These are phyloP conservation scores for Steinernema khuongi DNA, from an alignment of 1,140 invertebrate species.

Conservation along the genomic window DNA sequence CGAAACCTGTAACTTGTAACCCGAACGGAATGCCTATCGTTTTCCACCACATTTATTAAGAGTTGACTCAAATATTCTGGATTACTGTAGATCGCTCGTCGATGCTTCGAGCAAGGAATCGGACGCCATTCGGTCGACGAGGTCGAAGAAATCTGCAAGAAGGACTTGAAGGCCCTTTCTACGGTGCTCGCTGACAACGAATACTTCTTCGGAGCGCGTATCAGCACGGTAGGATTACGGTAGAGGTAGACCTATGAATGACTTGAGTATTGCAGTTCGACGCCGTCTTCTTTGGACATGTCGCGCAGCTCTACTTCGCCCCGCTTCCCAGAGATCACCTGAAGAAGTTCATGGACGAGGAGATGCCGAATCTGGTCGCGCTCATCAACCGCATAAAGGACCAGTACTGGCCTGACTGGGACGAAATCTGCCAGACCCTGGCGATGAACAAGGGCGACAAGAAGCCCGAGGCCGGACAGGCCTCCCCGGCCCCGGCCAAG, in stretches of 20 bases:
- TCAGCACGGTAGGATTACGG: conserved; percentile 69
- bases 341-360: conserved; percentile 37
- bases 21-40: conserved; percentile 10
- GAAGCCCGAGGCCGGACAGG: not conserved
- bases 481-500: not conserved
- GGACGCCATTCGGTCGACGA: conserved; percentile 82
- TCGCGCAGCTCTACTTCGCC: conserved; percentile 37
- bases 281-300: conserved; percentile 41
- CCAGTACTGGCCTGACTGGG: conserved; percentile 51
- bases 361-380: conserved; percentile 40
- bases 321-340: conserved; percentile 39
- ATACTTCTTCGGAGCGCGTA: conserved; percentile 88
- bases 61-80: conserved; percentile 20
- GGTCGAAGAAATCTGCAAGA: conserved; percentile 80
- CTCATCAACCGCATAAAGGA: conserved; percentile 44
- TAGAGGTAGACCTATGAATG: not conserved
- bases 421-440: conserved; percentile 33
- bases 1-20: not conserved
- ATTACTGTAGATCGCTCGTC: not conserved
- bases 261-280: conserved; percentile 34
- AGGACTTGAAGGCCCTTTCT: conserved; percentile 80
- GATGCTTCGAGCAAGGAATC: conserved; percentile 66
- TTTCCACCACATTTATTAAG: not conserved
- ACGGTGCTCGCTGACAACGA: conserved; percentile 81
- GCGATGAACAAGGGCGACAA: conserved; percentile 35